Percentiles rank a stretch among this genome's conserved stretches.
These are phyloP conservation scores for Drosophila algonquin DNA, from an alignment of 2,888 invertebrate genomes.

Conservation along the genomic window DNA sequence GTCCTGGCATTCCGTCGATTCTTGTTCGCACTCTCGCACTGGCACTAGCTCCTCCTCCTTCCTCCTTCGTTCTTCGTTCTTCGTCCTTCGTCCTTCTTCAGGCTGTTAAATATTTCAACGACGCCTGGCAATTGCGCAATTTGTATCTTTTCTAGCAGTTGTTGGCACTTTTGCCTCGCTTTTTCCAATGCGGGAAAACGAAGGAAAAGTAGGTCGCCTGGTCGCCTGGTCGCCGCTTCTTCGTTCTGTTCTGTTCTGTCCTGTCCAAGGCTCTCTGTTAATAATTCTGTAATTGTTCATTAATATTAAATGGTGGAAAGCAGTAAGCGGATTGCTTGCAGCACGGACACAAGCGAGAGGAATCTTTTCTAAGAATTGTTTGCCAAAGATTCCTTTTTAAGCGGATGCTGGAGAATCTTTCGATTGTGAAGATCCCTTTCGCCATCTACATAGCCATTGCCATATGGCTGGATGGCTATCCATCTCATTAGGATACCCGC, in stretches of 20 bases:
- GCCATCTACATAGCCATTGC: not conserved
- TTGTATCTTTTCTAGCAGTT: conserved; percentile 39
- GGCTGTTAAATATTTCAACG: conserved; percentile 53
- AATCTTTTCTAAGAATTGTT: not conserved
- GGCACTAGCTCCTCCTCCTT: not conserved
- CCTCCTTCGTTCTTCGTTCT: not conserved
- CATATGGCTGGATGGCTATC: not conserved
- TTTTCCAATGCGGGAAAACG: conserved; percentile 8
- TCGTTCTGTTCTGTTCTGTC: not conserved
- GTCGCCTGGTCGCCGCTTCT: not conserved
- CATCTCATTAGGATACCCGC: conserved; percentile 48
- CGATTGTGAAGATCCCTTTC: not conserved
- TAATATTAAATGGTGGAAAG: conserved; percentile 30
- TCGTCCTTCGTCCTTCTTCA: conserved; percentile 5
- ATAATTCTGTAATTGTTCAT: conserved; percentile 42
- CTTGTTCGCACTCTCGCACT: conserved; percentile 9
- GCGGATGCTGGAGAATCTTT: not conserved
- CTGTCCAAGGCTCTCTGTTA: conserved; percentile 7
- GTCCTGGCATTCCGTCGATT: conserved; percentile 56
- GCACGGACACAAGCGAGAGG: not conserved
- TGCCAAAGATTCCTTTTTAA: conserved; percentile 1
- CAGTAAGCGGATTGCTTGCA: conserved; percentile 22
- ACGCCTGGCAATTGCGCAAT: conserved; percentile 49
- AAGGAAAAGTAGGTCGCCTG: conserved; percentile 39
- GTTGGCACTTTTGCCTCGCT: conserved; percentile 16